These are phyloP conservation scores for Gnathonemus echidnorhynchus DNA, from an alignment of 2,113 vertebrate genomes.

Conservation along the genomic window DNA sequence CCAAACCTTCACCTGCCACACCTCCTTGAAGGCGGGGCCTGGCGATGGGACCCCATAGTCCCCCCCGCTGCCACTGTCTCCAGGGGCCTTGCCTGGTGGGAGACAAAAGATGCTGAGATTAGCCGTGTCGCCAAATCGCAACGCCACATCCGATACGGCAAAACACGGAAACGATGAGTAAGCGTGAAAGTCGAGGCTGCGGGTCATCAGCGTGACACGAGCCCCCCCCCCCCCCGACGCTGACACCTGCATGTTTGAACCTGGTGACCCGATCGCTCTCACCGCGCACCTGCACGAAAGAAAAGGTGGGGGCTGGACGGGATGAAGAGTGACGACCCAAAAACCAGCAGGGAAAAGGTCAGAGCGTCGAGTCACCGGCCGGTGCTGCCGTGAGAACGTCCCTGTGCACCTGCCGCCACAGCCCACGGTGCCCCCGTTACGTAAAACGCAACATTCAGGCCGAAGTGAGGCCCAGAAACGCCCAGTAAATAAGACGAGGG, in stretches of 20 bases:
- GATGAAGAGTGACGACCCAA: not conserved
- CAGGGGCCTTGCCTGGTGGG: constrained; percentile 55
- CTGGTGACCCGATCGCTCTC: constrained; percentile 32
- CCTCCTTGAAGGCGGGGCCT: constrained; percentile 68
- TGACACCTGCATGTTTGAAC: constrained; percentile 38
- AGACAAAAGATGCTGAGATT: constrained; percentile 18
- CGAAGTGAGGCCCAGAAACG: not conserved
- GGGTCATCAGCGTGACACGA: not conserved
- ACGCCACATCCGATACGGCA: not conserved
- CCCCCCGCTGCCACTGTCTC: constrained; percentile 39
- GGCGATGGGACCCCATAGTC: constrained; percentile 59
- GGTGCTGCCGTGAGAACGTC: not conserved
- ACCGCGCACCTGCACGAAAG: constrained; percentile 3
- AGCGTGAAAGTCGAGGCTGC: not conserved
- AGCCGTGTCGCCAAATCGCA: not conserved
- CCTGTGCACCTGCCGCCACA: not conserved
- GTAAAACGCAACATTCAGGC: not conserved
- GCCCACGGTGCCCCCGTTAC: not conserved
- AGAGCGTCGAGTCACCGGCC: not conserved
- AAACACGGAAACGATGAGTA: not conserved
- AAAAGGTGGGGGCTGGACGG: not conserved
- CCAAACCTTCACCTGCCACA: constrained; percentile 77
- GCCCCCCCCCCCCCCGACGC: not conserved
- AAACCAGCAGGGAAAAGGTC: not conserved
- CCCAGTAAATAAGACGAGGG: not conserved